Evolutionary conservation across 1,140 invertebrate species (phyloP).

Genomic region (Steinernema feltiae): DNA sequence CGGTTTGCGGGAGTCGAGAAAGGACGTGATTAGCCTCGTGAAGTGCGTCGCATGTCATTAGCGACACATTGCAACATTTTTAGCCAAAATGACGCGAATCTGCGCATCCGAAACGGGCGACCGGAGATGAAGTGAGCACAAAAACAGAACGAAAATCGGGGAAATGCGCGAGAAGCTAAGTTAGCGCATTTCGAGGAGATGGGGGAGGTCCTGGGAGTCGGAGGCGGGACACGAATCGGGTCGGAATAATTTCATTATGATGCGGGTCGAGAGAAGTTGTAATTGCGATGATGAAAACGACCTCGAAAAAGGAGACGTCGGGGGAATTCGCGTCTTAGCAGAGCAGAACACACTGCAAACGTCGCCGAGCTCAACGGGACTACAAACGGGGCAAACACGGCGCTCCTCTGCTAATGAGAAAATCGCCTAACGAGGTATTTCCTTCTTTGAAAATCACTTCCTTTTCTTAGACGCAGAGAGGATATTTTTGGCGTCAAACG

Average conservation of each 20-base stretch:
- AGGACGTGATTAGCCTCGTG: background rate
- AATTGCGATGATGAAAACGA: background rate
- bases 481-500: too few relatives aligned
- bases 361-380: too few relatives aligned
- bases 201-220: background rate
- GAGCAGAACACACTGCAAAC: too few relatives aligned
- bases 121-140: background rate
- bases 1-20: too few relatives aligned
- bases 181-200: background rate
- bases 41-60: background rate
- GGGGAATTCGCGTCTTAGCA: background rate
- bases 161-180: background rate
- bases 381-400: too few relatives aligned
- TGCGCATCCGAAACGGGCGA: background rate
- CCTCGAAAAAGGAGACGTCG: background rate
- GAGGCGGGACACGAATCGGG: background rate
- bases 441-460: too few relatives aligned
- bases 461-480: too few relatives aligned
- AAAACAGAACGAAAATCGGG: background rate
- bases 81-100: background rate
- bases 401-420: too few relatives aligned
- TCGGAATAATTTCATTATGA: background rate
- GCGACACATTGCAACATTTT: background rate
- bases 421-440: too few relatives aligned
- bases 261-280: background rate